Evolutionary conservation across 2,797 vertebrate species (phyloP).

Genomic region (Bradypodion ventrale): DNA sequence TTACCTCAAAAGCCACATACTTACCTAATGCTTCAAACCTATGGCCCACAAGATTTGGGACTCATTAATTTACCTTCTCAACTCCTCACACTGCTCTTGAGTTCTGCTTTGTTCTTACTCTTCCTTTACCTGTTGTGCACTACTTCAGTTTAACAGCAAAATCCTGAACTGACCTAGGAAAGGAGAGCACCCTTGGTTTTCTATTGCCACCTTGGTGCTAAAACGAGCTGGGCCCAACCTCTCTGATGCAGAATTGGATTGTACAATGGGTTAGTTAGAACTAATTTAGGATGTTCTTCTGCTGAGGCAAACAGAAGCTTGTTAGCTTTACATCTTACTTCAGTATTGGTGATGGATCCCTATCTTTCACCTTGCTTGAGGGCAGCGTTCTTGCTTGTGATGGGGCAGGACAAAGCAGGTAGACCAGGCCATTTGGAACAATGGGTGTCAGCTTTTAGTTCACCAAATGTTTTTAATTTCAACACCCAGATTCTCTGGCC

Average conservation of each 20-base stretch:
- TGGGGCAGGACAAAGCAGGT: not conserved
- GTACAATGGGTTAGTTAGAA: too few relatives aligned
- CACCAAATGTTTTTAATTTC: too few relatives aligned
- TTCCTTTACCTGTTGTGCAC: not conserved
- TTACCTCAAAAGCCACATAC: not conserved
- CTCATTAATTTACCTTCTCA: not conserved
- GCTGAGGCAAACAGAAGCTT: not conserved
- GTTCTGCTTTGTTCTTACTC: too few relatives aligned
- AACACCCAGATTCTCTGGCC: too few relatives aligned
- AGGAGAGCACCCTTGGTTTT: not conserved
- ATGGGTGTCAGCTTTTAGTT: too few relatives aligned
- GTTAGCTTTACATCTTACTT: not conserved
- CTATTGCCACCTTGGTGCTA: not conserved
- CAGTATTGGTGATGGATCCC: not conserved
- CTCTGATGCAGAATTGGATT: not conserved
- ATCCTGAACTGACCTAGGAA: not conserved
- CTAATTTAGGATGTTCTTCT: not conserved
- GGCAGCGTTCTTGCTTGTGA: not conserved
- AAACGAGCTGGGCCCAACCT: too few relatives aligned
- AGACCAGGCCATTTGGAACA: not conserved
- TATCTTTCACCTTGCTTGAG: not conserved
- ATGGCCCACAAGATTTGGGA: not conserved
- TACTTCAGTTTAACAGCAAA: not conserved
- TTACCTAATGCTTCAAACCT: not conserved
- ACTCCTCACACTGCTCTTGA: not conserved